phyloP scores from a whole-genome alignment of 2,888 invertebrate species.

The Catocala fraxini region DNA sequence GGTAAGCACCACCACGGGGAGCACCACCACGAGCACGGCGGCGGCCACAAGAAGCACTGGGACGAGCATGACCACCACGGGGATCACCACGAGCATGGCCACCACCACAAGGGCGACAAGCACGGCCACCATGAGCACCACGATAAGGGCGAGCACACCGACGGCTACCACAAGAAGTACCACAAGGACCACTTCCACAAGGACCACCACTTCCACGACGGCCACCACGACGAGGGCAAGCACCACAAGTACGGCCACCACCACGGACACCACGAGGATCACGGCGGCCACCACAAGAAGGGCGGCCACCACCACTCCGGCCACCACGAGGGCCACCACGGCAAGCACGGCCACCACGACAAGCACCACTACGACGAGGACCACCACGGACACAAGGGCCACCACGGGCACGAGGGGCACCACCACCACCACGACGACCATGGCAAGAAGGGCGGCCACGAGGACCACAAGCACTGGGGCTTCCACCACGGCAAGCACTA shows the following conservation, averaged over 20 bases:
- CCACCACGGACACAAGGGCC: conserved; percentile 93
- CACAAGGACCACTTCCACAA: conserved; percentile 96
- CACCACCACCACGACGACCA: conserved; percentile 91
- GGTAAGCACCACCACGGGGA: conserved; percentile 92
- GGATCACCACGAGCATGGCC: conserved; percentile 92
- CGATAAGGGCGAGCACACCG: conserved; percentile 93
- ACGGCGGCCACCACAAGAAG: conserved; percentile 93
- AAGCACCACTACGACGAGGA: conserved; percentile 94
- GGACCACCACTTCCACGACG: conserved; percentile 96
- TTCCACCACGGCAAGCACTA: conserved; percentile 87
- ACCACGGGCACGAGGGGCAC: conserved; percentile 92
- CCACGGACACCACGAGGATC: conserved; percentile 91
- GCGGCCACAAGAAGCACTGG: conserved; percentile 93
- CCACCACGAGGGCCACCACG: conserved; percentile 92
- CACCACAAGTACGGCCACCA: conserved; percentile 93
- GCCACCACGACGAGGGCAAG: conserved; percentile 93
- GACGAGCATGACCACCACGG: conserved; percentile 92
- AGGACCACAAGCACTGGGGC: conserved; percentile 92
- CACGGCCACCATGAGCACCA: conserved; percentile 94
- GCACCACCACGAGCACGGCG: conserved; percentile 92
- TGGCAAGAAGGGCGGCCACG: conserved; percentile 93
- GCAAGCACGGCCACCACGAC: conserved; percentile 93
- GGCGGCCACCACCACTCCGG: conserved; percentile 93
- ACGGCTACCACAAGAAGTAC: conserved; percentile 94
- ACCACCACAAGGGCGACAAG: conserved; percentile 93